These are phyloP conservation scores for Malthinus seriepunctatus DNA, from an alignment of 2,888 invertebrate species.

Conservation along the genomic window DNA sequence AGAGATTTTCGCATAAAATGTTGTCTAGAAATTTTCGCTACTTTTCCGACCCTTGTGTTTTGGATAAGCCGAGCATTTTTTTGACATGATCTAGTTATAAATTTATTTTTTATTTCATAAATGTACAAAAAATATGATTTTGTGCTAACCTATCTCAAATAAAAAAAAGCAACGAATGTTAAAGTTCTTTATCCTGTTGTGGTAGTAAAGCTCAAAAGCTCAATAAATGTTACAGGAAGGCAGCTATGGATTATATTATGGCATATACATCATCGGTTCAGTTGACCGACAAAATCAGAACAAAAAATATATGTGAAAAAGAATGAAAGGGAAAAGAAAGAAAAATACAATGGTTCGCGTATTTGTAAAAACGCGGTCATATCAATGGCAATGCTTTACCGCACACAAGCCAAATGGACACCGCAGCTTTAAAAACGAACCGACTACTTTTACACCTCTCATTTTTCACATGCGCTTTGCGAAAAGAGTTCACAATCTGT, in stretches of 20 bases:
- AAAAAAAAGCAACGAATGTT: too few relatives aligned
- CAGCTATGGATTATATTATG: conserved; percentile 22
- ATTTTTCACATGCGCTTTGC: conserved; percentile 45
- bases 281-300: conserved; percentile 27
- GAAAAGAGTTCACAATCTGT: conserved; percentile 40
- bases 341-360: conserved; percentile 25
- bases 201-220: conserved; percentile 26
- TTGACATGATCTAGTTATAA: not conserved
- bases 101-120: not conserved
- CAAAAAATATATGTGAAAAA: conserved; percentile 22
- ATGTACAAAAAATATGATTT: not conserved
- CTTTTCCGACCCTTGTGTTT: too few relatives aligned
- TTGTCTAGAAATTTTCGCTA: too few relatives aligned
- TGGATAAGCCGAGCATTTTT: not conserved
- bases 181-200: conserved; percentile 15
- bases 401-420: conserved; percentile 44
- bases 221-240: conserved; percentile 27
- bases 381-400: conserved; percentile 46
- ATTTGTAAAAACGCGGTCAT: conserved; percentile 36
- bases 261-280: conserved; percentile 25
- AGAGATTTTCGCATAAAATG: too few relatives aligned
- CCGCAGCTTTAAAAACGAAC: conserved; percentile 52
- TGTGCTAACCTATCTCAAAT: too few relatives aligned
- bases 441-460: conserved; percentile 44
- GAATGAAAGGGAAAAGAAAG: conserved; percentile 29